Base-by-base conservation (phyloP, 2,888 invertebrate genomes). In the Drosophila limbata region DNA sequence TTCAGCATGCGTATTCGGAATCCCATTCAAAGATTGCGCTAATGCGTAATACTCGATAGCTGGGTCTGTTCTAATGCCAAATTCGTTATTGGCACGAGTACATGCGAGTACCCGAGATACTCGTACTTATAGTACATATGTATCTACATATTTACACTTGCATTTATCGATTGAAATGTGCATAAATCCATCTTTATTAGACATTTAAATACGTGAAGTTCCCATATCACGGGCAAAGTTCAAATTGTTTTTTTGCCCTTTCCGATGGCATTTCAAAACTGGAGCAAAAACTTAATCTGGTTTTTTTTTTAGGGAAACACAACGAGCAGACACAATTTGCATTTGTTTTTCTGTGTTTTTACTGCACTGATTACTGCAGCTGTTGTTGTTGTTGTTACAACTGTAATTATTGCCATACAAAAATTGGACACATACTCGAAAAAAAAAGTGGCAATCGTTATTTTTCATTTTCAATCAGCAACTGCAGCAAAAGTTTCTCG, bases 381-480 rank as follows among this genome's bases (percentile, higher is more conserved):
- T 13, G 9, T 10, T 31, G 35, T 28, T 31, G 37, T 53, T 33
- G n/a, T 37, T 59, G 35, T 11, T 42, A 5, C 13, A n/a, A 25
- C 44, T 8, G 33, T 31, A 42, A 21, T 59, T 53, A 72, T 63
- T 42, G 63, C 15, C 15, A 25, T 21, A 45, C 17, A 51, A 53
- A 53, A 28, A 59, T 44, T 45, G 33, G 44, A 40, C 71, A 62
- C 51, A 75, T 42, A 52, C 37, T 48, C 40, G 39, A 9, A 62
- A 21, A 37, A 44, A 44, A 13, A 15, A 25, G 28, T 31, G 9
- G 50, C 42, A 60, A 33, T 67, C 44, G 61, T 33, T 57, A 57
- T 57, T 67, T 67, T 52, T 9, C 47, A 72, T 67, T 47, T 67
- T 47, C 2, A 35, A 57, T 19, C 10, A 42, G 17, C 25, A 8